Percentiles rank a stretch among this genome's conserved stretches.
Evolutionary conservation across 2,888 invertebrate genomes (phyloP).

Genomic region (Hydriomena furcata): DNA sequence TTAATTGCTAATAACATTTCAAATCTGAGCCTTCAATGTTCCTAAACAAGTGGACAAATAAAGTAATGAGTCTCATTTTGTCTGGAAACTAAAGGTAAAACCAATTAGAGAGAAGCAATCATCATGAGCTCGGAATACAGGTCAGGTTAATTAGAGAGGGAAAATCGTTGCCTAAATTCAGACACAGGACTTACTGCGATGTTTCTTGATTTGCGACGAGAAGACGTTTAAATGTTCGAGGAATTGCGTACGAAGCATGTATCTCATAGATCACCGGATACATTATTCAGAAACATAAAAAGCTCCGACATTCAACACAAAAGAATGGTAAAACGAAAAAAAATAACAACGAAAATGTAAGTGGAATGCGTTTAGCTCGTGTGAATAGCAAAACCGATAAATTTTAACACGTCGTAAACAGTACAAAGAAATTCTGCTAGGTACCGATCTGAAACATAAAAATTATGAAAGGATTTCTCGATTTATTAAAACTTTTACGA

Average conservation of each 20-base stretch:
- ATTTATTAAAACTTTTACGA: constrained; percentile 35
- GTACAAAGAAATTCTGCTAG: constrained; percentile 42
- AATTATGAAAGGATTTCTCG: constrained; percentile 55
- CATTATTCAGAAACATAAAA: constrained; percentile 33
- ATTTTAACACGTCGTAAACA: constrained; percentile 39
- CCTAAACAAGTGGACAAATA: constrained; percentile 9
- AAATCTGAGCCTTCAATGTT: neutral
- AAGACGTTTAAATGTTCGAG: too few relatives aligned
- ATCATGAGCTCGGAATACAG: constrained; percentile 30
- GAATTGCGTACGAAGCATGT: too few relatives aligned
- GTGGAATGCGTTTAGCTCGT: constrained; percentile 39
- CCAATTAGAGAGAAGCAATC: constrained; percentile 35
- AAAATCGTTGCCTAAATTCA: constrained; percentile 24
- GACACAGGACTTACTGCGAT: neutral
- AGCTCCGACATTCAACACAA: constrained; percentile 54
- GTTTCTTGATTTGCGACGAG: neutral
- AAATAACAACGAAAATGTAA: constrained; percentile 33
- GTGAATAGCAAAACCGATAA: constrained; percentile 31
- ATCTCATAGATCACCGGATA: constrained; percentile 7
- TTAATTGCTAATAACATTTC: neutral
- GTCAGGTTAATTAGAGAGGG: constrained; percentile 32
- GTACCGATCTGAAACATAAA: constrained; percentile 77
- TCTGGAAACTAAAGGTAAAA: constrained; percentile 12
- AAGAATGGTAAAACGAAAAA: constrained; percentile 35
- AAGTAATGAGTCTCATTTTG: constrained; percentile 16